These are phyloP conservation scores for Heterocephalus glaber DNA, from an alignment of 2,113 vertebrate species.

Conservation along the genomic window DNA sequence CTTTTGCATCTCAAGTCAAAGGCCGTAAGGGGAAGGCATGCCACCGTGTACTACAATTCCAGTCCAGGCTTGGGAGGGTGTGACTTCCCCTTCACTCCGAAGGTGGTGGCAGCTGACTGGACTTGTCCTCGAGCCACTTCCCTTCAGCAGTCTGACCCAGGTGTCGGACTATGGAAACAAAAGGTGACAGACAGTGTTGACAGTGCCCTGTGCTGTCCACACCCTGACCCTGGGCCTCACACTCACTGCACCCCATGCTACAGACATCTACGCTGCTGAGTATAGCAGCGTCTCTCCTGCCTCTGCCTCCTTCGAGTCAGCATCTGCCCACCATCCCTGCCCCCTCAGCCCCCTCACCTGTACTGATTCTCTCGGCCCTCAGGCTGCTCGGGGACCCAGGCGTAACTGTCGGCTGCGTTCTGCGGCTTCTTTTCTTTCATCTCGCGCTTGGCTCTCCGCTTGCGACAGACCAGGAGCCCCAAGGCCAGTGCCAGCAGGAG, in stretches of 20 bases:
- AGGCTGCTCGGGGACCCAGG: constrained; percentile 85
- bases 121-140: neutral
- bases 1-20: neutral
- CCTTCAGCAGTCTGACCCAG: constrained; percentile 75
- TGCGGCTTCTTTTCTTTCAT: constrained; percentile 65
- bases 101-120: neutral
- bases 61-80: constrained; percentile 26
- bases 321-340: neutral
- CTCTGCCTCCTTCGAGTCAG: neutral
- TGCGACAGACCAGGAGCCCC: constrained; percentile 82
- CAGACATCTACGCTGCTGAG: accelerated
- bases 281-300: neutral
- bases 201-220: accelerated
- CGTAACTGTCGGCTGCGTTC: constrained; percentile 83
- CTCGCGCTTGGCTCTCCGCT: constrained; percentile 75
- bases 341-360: constrained; percentile 78
- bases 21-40: constrained; percentile 12
- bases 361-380: constrained; percentile 77
- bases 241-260: accelerated
- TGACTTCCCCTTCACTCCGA: neutral
- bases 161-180: constrained; percentile 58
- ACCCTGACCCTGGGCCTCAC: neutral
- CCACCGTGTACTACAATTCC: neutral
- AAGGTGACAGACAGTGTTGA: constrained; percentile 21
- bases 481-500: constrained; percentile 83